Conservation (phyloP, 2,888 invertebrate genomes). For the Parasteatoda lunata region DNA sequence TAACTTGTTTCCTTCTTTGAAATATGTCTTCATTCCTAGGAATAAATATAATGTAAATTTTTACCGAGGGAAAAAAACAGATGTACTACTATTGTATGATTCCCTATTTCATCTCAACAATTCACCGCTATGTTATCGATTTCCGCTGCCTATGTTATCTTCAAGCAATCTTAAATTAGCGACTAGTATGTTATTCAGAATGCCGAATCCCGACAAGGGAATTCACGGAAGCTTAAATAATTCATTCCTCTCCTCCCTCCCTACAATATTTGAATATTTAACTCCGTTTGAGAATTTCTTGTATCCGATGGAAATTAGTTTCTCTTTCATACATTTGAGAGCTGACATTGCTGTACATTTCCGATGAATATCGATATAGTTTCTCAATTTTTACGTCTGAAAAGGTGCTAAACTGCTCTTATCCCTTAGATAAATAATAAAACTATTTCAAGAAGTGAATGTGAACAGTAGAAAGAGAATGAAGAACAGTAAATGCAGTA, state of each 20-base stretch:
- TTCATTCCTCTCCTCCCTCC: slow-evolving; percentile 6
- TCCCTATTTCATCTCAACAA: too few species aligned
- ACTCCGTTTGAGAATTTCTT: slow-evolving; percentile 26
- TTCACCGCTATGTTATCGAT: too few species aligned
- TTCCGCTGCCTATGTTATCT: background rate
- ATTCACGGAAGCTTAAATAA: slow-evolving; percentile 1
- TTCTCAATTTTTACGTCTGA: background rate
- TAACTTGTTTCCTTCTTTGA: too few species aligned
- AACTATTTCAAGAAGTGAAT: too few species aligned
- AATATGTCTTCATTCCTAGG: too few species aligned
- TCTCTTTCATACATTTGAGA: slow-evolving; percentile 2
- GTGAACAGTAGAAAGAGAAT: too few species aligned
- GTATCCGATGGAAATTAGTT: slow-evolving; percentile 35
- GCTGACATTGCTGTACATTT: slow-evolving; percentile 14
- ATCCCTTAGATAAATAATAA: too few species aligned
- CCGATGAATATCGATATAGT: slow-evolving; percentile 11
- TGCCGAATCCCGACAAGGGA: background rate
- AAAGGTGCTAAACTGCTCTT: too few species aligned
- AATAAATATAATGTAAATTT: too few species aligned
- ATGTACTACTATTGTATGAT: too few species aligned
- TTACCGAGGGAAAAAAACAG: too few species aligned
- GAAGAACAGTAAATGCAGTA: too few species aligned
- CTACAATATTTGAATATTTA: slow-evolving; percentile 44
- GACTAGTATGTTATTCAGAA: slow-evolving; percentile 8
- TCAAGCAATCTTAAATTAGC: slow-evolving; percentile 2